Evolutionary conservation across 2,797 vertebrate genomes (phyloP).

Genomic region (Rhynchotus rufescens): DNA sequence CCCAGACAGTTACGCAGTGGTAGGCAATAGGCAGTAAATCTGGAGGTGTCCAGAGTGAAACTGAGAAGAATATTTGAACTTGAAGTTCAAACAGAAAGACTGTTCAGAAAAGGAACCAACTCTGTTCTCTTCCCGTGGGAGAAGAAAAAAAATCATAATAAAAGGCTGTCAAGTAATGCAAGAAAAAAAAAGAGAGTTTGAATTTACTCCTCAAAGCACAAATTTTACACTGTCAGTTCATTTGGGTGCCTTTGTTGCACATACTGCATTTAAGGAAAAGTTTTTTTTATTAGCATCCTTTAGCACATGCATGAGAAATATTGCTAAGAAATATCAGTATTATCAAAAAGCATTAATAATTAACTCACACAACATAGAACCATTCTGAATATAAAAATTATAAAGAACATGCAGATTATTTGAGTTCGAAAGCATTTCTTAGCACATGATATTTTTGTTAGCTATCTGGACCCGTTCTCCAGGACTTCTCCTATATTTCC

Average conservation of each 20-base stretch:
- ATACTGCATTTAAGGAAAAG: background rate
- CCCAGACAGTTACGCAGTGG: accelerated
- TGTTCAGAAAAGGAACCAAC: background rate
- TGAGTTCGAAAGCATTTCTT: background rate
- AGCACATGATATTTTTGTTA: background rate
- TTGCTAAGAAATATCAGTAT: background rate
- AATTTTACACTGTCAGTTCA: background rate
- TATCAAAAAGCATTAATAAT: background rate
- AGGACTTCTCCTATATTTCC: background rate
- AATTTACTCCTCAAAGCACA: background rate
- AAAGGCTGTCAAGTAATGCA: background rate
- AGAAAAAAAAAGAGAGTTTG: background rate
- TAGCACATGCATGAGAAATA: background rate
- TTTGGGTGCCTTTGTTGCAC: background rate
- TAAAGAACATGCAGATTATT: background rate
- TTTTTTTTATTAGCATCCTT: background rate
- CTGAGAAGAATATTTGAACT: background rate
- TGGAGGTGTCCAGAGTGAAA: background rate
- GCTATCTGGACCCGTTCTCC: background rate
- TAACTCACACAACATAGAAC: background rate
- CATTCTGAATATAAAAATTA: background rate
- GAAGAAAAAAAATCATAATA: background rate
- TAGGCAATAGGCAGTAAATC: background rate
- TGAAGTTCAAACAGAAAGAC: background rate
- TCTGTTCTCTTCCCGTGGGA: background rate